Conservation (phyloP, 2,888 invertebrate genomes). For the Bhutanitis thaidina region DNA sequence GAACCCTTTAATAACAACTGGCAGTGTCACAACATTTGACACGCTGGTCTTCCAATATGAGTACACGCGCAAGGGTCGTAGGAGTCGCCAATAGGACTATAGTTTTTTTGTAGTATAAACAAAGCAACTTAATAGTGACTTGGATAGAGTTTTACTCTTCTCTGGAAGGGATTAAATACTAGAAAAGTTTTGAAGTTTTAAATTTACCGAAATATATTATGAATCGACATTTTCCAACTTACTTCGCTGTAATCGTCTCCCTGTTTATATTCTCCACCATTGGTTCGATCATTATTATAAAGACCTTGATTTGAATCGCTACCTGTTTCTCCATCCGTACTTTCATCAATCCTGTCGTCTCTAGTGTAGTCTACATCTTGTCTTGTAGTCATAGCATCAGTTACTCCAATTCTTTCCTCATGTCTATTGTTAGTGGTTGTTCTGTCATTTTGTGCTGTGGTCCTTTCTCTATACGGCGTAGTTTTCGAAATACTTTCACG, state of each 20-base stretch:
- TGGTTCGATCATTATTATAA: background rate
- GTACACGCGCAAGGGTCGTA: too few species aligned
- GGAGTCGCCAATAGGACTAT: too few species aligned
- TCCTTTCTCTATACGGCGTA: background rate
- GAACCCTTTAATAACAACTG: too few species aligned
- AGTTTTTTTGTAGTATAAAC: too few species aligned
- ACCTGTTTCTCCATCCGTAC: conserved; percentile 1
- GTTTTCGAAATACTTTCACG: background rate
- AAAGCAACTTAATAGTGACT: too few species aligned
- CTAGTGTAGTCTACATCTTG: background rate
- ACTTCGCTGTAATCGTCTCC: conserved; percentile 11
- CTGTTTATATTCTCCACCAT: background rate
- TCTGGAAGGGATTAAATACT: too few species aligned
- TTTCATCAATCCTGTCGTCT: background rate
- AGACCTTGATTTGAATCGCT: background rate
- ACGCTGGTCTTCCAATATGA: too few species aligned
- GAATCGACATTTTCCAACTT: background rate
- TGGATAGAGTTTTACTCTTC: too few species aligned
- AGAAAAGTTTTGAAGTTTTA: too few species aligned
- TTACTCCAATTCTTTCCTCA: background rate
- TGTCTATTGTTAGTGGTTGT: background rate
- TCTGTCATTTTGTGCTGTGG: background rate
- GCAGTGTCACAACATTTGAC: too few species aligned
- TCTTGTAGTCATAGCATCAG: background rate
- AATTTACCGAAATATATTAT: too few species aligned